Evolutionary conservation across 2,113 vertebrate species (phyloP).

Genomic region (Corydoras maculifer): DNA sequence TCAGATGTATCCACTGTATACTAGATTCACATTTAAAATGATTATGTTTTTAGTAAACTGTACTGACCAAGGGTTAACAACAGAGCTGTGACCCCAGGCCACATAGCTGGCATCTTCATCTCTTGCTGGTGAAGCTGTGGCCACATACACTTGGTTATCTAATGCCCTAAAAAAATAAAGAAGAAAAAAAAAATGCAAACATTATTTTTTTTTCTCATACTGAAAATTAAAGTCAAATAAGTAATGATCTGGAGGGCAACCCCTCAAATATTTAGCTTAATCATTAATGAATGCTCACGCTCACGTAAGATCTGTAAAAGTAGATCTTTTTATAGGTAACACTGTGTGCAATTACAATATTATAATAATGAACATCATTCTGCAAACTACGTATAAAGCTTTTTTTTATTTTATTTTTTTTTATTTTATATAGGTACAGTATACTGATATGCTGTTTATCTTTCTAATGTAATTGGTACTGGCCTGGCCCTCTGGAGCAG

Average conservation of each 20-base stretch:
- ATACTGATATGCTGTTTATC: neutral
- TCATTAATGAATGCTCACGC: too few species aligned
- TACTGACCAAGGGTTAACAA: conserved; percentile 89
- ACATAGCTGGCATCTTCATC: conserved; percentile 83
- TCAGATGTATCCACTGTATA: too few species aligned
- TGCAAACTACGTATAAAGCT: too few species aligned
- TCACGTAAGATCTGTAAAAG: too few species aligned
- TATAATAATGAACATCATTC: too few species aligned
- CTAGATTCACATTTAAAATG: neutral
- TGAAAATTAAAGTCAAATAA: too few species aligned
- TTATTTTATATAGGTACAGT: too few species aligned
- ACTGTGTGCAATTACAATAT: too few species aligned
- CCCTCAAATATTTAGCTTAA: too few species aligned
- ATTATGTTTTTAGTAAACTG: neutral
- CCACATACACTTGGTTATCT: conserved; percentile 91
- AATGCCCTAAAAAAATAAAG: conserved; percentile 68
- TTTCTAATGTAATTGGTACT: conserved; percentile 36
- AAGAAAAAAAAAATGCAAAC: neutral
- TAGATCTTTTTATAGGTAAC: too few species aligned
- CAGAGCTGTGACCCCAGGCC: conserved; percentile 91
- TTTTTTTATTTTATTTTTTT: too few species aligned
- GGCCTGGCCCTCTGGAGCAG: conserved; percentile 87
- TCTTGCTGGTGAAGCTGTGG: conserved; percentile 85
- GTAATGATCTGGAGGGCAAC: too few species aligned
- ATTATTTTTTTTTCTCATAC: neutral